phyloP scores from a whole-genome alignment of 2,797 vertebrate genomes.

The Yasuhikotakia modesta region DNA sequence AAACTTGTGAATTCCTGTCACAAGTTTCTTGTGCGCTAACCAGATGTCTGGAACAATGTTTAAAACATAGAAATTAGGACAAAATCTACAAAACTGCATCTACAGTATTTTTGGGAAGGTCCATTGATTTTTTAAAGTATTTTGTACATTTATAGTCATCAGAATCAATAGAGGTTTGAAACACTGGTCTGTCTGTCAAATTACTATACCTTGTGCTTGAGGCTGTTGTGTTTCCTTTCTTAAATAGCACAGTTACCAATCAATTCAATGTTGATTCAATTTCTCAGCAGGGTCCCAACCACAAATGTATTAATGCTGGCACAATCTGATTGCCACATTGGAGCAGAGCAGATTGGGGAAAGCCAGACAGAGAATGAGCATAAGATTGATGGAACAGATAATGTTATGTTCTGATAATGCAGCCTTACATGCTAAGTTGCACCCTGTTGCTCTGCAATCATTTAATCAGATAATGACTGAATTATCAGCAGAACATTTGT shows the following conservation, averaged over 20 bases:
- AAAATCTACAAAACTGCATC: no score
- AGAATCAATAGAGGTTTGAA: not conserved
- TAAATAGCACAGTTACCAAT: constrained; percentile 62
- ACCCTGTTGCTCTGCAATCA: constrained; percentile 79
- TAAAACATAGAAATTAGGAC: no score
- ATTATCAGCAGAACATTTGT: no score
- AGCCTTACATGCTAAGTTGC: constrained; percentile 79
- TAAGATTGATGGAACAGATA: constrained; percentile 1
- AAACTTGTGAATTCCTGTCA: not conserved
- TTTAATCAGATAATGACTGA: no score
- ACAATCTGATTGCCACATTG: constrained; percentile 45
- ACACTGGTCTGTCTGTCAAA: no score
- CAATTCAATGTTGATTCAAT: constrained; percentile 70
- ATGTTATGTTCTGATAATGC: not conserved
- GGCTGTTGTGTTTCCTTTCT: constrained; percentile 54
- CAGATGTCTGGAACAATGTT: no score
- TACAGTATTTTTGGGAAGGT: no score
- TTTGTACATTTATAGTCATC: not conserved
- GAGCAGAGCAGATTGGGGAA: constrained; percentile 24
- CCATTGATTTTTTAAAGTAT: not conserved
- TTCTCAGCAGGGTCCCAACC: constrained; percentile 58
- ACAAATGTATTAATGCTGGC: constrained; percentile 22
- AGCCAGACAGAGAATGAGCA: not conserved
- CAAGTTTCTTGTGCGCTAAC: no score
- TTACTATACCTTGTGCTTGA: constrained; percentile 19